A percentile compares a stretch with the other conserved stretches of the same genome.
These are phyloP conservation scores for Nephotettix cincticeps DNA, from an alignment of 1,140 invertebrate genomes.

Conservation along the genomic window DNA sequence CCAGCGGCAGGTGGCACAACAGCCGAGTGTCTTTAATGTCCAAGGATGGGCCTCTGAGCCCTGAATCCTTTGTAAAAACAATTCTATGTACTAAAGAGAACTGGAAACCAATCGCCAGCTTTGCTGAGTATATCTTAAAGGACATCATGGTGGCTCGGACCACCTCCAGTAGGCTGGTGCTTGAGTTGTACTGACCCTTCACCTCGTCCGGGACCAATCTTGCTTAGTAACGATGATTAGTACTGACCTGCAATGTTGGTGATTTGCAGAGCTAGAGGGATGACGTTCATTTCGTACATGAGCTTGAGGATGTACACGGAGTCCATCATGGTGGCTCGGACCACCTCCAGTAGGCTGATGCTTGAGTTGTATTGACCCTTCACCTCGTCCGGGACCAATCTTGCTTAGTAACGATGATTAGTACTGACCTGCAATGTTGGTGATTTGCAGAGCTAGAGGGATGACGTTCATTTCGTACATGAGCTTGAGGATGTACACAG, in stretches of 20 bases:
- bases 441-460: slow-evolving; percentile 94
- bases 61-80: no score
- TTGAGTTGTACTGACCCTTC: slow-evolving; percentile 50
- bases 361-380: slow-evolving; percentile 51
- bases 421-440: slow-evolving; percentile 76
- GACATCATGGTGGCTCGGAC: slow-evolving; percentile 82
- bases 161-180: slow-evolving; percentile 68
- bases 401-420: no score
- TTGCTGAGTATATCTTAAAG: no score
- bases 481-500: slow-evolving; percentile 76
- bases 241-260: slow-evolving; percentile 81
- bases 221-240: no score
- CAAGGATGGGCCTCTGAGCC: no score
- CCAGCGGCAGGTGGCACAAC: no score
- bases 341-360: slow-evolving; percentile 68
- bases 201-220: slow-evolving; percentile 72
- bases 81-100: no score
- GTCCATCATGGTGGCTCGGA: slow-evolving; percentile 81
- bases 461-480: slow-evolving; percentile 91
- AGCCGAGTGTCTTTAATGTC: no score
- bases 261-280: slow-evolving; percentile 94
- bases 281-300: slow-evolving; percentile 87
- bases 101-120: no score
- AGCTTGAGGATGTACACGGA: slow-evolving; percentile 78
- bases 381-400: slow-evolving; percentile 72